These are phyloP conservation scores for Paragorgia papillata DNA, from an alignment of 92 coral and sea anemone genomes.

Conservation along the genomic window DNA sequence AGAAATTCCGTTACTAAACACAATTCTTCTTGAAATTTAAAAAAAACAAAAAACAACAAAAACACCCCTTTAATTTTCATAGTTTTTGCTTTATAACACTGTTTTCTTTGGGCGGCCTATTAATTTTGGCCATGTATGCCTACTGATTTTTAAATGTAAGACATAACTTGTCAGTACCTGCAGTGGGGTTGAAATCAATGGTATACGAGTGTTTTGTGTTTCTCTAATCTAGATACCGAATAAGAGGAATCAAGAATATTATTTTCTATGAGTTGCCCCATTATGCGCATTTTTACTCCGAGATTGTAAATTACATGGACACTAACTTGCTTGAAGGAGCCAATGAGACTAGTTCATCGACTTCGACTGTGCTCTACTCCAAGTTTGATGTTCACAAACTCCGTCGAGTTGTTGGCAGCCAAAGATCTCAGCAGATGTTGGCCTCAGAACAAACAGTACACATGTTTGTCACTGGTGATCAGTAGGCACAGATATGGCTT, in stretches of 20 bases:
- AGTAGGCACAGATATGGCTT: too few relatives aligned
- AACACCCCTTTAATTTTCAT: too few relatives aligned
- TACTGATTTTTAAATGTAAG: too few relatives aligned
- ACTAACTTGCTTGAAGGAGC: slow-evolving; percentile 48
- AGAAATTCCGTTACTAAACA: too few relatives aligned
- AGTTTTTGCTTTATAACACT: too few relatives aligned
- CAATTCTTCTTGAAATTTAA: too few relatives aligned
- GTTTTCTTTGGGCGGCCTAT: too few relatives aligned
- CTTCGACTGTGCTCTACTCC: slow-evolving; percentile 76
- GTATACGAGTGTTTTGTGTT: too few relatives aligned
- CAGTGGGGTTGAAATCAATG: too few relatives aligned
- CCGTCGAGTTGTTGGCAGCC: slow-evolving; percentile 76
- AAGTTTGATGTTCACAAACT: slow-evolving; percentile 72
- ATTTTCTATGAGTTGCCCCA: slow-evolving; percentile 91
- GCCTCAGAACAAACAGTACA: slow-evolving; percentile 82
- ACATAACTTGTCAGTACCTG: too few relatives aligned
- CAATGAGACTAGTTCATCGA: slow-evolving; percentile 57
- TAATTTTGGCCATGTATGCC: too few relatives aligned
- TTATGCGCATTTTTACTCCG: slow-evolving; percentile 86
- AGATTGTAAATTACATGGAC: slow-evolving; percentile 82
- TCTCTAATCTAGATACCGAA: slow-evolving; percentile 67
- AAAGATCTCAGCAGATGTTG: slow-evolving; percentile 79
- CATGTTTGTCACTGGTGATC: slow-evolving; percentile 83
- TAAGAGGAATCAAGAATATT: slow-evolving; percentile 90
- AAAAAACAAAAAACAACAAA: too few relatives aligned